phyloP scores from a whole-genome alignment of 2,797 vertebrate species.

The Prionace glauca region DNA sequence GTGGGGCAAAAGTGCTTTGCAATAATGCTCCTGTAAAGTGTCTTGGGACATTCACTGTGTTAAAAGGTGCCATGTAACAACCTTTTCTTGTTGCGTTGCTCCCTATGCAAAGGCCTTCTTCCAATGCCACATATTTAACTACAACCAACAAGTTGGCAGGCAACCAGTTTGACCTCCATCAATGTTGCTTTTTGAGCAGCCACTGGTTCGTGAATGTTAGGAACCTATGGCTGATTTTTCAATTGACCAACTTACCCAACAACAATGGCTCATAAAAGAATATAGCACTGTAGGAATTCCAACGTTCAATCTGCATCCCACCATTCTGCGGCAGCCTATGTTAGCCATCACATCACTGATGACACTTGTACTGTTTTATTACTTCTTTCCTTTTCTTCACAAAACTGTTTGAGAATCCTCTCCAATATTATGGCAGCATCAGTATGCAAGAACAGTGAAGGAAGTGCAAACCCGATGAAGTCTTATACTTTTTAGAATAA shows the following conservation, averaged over 20 bases:
- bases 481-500: not conserved
- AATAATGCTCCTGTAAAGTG: too few relatives aligned
- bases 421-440: not conserved
- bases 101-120: too few relatives aligned
- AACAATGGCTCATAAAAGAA: not conserved
- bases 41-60: too few relatives aligned
- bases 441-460: not conserved
- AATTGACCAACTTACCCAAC: not conserved
- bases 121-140: too few relatives aligned
- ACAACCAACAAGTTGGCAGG: too few relatives aligned
- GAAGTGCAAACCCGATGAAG: not conserved
- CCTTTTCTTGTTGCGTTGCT: too few relatives aligned
- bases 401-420: not conserved
- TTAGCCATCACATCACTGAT: not conserved
- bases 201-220: not conserved
- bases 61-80: too few relatives aligned
- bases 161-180: too few relatives aligned
- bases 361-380: not conserved
- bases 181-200: not conserved
- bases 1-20: too few relatives aligned
- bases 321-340: not conserved
- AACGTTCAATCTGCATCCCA: not conserved
- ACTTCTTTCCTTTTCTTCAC: not conserved
- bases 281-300: not conserved
- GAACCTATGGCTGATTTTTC: not conserved